Evolutionary conservation across 2,797 vertebrate species (phyloP), one percentile per base, ranked within the genome.

Genomic region (Mastacembelus armatus): DNA sequence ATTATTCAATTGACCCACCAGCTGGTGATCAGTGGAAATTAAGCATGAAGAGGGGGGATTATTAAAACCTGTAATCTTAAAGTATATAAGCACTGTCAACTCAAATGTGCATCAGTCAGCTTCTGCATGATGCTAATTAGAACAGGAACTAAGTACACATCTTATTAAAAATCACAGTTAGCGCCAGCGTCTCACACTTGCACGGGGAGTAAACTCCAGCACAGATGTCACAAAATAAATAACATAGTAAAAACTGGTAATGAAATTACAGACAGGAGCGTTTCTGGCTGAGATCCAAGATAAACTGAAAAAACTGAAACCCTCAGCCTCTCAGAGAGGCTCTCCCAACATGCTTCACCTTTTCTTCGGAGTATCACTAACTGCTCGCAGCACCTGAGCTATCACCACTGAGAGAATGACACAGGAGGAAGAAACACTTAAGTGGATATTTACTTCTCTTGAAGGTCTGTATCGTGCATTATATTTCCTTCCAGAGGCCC

Each of bases 1-100:
- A 90, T 91, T 88, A 89, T 90, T 91, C 87, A 91, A 90, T 91
- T 91, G 89, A 88, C 84, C 89, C 73, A 80, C 77, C 74, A 89
- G 85, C 86, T 88, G 83, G 81, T 91, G 88, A 92, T 89, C 78
- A 82, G 82, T 83, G 81, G 77, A 87, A 89, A 88, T 55, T 49
- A 91, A 84, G 81, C 72, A 85, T 78, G 81, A 81, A 78, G 79
- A 73, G 73, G 66, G 55, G 75, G 65, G 86, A 90, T 90, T 85
- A 88, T 86, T 90, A 83, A 85, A 86, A 80, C 55, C 59, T 42
- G 64, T 79, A 84, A 88, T 84, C 72, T 87, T 88, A 84, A 88
- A 92, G 88, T 79, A 90, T 88, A 86, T 69, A 89, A 87, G 79
- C 63, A 64, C 73, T 73, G 85, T 89, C 78, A 80, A 72, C 71